Evolutionary conservation across 2,888 invertebrate species (phyloP), one percentile per base, ranked within the genome.

Genomic region (Abrostola triplasia): DNA sequence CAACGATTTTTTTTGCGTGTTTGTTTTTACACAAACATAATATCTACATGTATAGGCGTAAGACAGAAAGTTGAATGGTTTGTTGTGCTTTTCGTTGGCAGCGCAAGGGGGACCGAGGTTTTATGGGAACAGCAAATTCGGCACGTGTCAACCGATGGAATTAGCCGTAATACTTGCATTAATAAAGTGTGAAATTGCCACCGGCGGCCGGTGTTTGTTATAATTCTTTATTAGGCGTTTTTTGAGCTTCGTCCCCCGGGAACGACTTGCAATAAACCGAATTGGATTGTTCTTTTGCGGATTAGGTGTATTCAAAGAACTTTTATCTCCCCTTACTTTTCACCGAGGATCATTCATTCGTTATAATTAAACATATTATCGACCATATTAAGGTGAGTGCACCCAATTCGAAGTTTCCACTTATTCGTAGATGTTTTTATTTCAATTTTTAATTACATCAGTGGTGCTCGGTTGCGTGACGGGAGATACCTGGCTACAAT

Each of bases 181-280:
- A 94, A 94, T 94, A 94, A 94, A 94, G 94, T 94, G 94, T 94
- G 94, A 94, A 95, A 95, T 95, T 94, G 93, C 90, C 88, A 92
- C 93, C 90, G 87, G 82, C 88, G 80, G 84, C 59, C 79, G 76
- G 79, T 92, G 90, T 92, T 93, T 91, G 92, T 91, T 92, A 90
- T 93, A 92, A 93, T 92, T 91, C 92, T 88, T 87, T 92, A 92
- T 93, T 92, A 90, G 84, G 80, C 71, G 36, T 86, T 89, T 90
- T 90, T 90, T 85, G 81, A 80, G 76, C 80, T 56, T 77, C 81
- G 77, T 78, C 83, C 84, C 80, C 70, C 48, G 75, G 79, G 81
- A 70, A 42, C 50, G 59, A 60, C 68, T 61, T 54, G 36, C 60
- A 73, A 62, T 76, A 69, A 70, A 70, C 64, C 62, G 76, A 84